Percentiles rank a stretch among this genome's conserved stretches.
Conservation (phyloP, 2,113 vertebrate species). For the Lophura nycthemera region DNA sequence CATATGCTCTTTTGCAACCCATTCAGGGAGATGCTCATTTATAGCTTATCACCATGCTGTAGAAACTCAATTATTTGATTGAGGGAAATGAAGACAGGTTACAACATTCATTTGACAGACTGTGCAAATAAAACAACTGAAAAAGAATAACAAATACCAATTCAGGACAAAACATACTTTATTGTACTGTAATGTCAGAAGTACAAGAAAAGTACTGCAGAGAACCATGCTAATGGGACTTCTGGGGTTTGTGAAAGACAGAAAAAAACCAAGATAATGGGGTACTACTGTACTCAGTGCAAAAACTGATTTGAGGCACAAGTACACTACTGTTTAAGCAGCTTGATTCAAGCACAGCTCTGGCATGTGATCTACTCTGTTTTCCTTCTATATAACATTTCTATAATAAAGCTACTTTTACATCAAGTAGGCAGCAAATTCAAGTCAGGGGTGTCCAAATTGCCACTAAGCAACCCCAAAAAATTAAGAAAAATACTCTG, state of each 20-base stretch:
- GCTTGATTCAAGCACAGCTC: conserved; percentile 73
- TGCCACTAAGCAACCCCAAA: background rate
- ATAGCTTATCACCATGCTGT: background rate
- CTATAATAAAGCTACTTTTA: conserved; percentile 51
- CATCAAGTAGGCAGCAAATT: conserved; percentile 42
- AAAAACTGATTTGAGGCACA: conserved; percentile 74
- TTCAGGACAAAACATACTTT: conserved; percentile 82
- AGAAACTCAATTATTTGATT: background rate
- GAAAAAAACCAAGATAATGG: conserved; percentile 62
- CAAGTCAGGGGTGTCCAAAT: conserved; percentile 70
- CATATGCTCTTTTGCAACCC: background rate
- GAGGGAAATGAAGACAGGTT: background rate
- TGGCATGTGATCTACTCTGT: conserved; percentile 68
- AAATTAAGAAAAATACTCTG: background rate
- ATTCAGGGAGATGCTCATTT: background rate
- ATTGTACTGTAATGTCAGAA: conserved; percentile 80
- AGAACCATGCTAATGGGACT: conserved; percentile 76
- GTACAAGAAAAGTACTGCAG: conserved; percentile 78
- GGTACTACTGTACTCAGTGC: conserved; percentile 70
- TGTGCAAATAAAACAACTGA: background rate
- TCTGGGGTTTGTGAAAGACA: conserved; percentile 66
- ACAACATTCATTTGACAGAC: background rate
- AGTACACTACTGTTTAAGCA: conserved; percentile 73
- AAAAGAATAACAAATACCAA: conserved; percentile 12
- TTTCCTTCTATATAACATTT: conserved; percentile 38